Percentiles rank a stretch among this genome's conserved stretches.
These are phyloP conservation scores for Crocodylus rhombifer DNA, from an alignment of 2,797 vertebrate genomes.

Conservation along the genomic window DNA sequence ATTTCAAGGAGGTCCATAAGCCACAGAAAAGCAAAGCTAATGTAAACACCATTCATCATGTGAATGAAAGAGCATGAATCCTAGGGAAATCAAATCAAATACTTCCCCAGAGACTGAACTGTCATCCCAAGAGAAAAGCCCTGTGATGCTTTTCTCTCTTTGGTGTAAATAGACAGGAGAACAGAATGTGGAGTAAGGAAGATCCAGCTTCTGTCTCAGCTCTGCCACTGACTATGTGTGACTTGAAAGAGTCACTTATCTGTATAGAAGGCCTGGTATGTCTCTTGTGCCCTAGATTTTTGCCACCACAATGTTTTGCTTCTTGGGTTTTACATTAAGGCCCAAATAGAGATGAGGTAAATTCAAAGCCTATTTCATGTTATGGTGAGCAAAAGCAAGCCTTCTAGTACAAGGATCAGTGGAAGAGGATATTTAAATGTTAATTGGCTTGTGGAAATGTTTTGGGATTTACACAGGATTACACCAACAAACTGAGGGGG, in stretches of 20 bases:
- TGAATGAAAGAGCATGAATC: neutral
- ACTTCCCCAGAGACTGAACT: neutral
- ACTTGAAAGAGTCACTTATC: neutral
- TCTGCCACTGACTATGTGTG: neutral
- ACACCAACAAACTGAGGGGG: too few relatives aligned
- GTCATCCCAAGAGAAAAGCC: neutral
- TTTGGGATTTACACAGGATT: neutral
- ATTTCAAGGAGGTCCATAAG: conserved; percentile 11
- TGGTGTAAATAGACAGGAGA: neutral
- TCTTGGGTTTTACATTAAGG: neutral
- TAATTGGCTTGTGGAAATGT: neutral
- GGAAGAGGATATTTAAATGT: neutral
- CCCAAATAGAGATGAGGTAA: neutral
- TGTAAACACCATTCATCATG: neutral
- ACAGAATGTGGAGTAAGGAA: neutral
- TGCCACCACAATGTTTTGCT: neutral
- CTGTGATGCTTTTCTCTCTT: neutral
- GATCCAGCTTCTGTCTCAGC: neutral
- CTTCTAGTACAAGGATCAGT: neutral
- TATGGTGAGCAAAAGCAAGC: neutral
- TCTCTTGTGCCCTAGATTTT: neutral
- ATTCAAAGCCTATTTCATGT: neutral
- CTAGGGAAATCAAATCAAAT: neutral
- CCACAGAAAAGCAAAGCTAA: neutral
- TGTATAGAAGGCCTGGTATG: neutral